phyloP scores from a whole-genome alignment of 2,888 invertebrate species.

The Dasypolia templi region DNA sequence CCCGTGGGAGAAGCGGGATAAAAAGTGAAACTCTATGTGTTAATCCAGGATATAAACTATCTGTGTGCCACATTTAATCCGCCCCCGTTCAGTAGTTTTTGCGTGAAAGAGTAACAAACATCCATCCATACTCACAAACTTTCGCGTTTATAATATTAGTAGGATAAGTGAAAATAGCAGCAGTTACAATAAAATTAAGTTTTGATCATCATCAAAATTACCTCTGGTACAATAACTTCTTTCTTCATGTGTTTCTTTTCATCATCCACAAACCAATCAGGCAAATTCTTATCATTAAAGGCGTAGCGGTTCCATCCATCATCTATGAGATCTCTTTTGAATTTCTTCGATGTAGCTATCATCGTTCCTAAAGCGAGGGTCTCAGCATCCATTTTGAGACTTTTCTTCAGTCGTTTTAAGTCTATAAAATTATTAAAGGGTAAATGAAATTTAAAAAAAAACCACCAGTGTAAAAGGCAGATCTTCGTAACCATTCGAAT shows the following conservation, averaged over 20 bases:
- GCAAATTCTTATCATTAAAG: slow-evolving; percentile 97
- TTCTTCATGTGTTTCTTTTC: slow-evolving; percentile 97
- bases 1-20: no score
- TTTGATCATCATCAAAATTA: slow-evolving; percentile 68
- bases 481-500: background rate
- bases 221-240: slow-evolving; percentile 95
- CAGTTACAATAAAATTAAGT: background rate
- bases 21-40: no score
- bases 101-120: no score
- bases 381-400: slow-evolving; percentile 94
- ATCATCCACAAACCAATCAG: slow-evolving; percentile 98
- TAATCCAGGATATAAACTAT: no score
- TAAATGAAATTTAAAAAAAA: background rate
- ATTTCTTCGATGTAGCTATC: slow-evolving; percentile 97
- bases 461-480: background rate
- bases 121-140: no score
- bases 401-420: slow-evolving; percentile 88
- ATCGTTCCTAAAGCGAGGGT: slow-evolving; percentile 98
- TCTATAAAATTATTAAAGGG: slow-evolving; percentile 76
- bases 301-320: slow-evolving; percentile 98
- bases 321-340: slow-evolving; percentile 97
- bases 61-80: no score
- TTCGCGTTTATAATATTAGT: no score
- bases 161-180: no score
- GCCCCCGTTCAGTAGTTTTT: no score